Evolutionary conservation across 2,797 vertebrate genomes (phyloP).

Genomic region (Sphenopsis melanotis): DNA sequence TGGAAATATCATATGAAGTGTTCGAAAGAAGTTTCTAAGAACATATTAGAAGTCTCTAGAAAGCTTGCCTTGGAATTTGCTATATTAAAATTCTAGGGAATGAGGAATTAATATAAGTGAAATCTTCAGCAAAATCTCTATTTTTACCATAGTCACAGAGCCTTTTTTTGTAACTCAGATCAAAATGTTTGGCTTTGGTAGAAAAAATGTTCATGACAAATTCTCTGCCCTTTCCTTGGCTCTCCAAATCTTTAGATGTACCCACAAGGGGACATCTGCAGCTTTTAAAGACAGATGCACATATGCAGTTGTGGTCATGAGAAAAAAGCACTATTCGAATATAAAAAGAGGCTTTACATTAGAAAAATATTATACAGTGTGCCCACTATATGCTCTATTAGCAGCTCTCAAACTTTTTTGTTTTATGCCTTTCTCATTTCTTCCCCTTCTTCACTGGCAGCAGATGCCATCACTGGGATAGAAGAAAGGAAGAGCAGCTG

Average conservation of each 20-base stretch:
- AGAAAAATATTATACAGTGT: not conserved
- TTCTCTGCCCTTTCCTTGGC: not conserved
- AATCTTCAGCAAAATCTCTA: not conserved
- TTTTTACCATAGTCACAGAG: not conserved
- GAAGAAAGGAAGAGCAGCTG: not conserved
- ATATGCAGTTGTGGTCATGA: not conserved
- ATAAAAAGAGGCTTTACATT: not conserved
- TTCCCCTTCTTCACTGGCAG: not conserved
- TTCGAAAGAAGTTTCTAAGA: conserved; percentile 10
- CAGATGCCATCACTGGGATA: not conserved
- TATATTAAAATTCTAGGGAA: not conserved
- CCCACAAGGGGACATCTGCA: not conserved
- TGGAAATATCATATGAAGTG: conserved; percentile 41
- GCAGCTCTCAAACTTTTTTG: not conserved
- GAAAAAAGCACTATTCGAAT: not conserved
- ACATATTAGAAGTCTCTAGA: not conserved
- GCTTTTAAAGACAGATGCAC: not conserved
- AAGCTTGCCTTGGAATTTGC: not conserved
- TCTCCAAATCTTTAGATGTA: not conserved
- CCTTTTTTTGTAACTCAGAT: not conserved
- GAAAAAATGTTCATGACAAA: not conserved
- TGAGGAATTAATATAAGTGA: not conserved
- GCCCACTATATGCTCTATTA: not conserved
- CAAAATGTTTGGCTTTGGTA: not conserved
- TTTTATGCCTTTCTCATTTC: not conserved